phyloP scores from a whole-genome alignment of 2,797 vertebrate genomes.

The Gobio occitaniae region DNA sequence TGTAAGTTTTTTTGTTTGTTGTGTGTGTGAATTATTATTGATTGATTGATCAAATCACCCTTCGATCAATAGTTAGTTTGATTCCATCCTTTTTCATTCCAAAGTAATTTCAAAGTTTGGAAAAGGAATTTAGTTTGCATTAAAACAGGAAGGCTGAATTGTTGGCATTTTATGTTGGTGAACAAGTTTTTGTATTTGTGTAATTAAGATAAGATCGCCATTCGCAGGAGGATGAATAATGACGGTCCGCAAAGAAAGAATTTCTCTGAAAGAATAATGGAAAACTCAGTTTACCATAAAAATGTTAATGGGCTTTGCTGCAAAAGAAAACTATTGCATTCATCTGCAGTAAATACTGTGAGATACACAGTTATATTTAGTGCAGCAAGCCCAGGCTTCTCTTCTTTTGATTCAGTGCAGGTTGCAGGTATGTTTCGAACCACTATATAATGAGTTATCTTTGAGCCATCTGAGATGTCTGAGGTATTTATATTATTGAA shows the following conservation, averaged over 20 bases:
- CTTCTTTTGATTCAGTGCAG: slow-evolving; percentile 25
- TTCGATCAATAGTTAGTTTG: slow-evolving; percentile 6
- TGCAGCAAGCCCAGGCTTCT: slow-evolving; percentile 12
- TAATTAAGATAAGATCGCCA: slow-evolving; percentile 55
- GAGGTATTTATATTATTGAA: slow-evolving; percentile 20
- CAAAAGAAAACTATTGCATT: slow-evolving; percentile 21
- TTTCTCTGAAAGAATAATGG: slow-evolving; percentile 39
- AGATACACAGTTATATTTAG: not conserved
- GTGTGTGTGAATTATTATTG: not conserved
- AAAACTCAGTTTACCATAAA: slow-evolving; percentile 50
- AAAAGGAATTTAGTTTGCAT: slow-evolving; percentile 36
- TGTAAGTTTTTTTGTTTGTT: too few species aligned
- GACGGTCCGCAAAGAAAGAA: not conserved
- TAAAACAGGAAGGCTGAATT: slow-evolving; percentile 45
- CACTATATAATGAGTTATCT: not conserved
- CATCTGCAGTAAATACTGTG: slow-evolving; percentile 4
- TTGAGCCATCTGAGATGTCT: not conserved
- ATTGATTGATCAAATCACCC: not conserved
- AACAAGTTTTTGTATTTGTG: slow-evolving; percentile 47
- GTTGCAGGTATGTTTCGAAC: slow-evolving; percentile 2
- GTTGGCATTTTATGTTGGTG: slow-evolving; percentile 30
- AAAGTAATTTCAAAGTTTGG: not conserved
- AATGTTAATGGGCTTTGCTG: slow-evolving; percentile 52
- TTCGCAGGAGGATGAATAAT: slow-evolving; percentile 37
- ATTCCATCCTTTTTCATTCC: slow-evolving; percentile 37